phyloP scores from a whole-genome alignment of 2,797 vertebrate species.

The Halcyon smyrnensis region DNA sequence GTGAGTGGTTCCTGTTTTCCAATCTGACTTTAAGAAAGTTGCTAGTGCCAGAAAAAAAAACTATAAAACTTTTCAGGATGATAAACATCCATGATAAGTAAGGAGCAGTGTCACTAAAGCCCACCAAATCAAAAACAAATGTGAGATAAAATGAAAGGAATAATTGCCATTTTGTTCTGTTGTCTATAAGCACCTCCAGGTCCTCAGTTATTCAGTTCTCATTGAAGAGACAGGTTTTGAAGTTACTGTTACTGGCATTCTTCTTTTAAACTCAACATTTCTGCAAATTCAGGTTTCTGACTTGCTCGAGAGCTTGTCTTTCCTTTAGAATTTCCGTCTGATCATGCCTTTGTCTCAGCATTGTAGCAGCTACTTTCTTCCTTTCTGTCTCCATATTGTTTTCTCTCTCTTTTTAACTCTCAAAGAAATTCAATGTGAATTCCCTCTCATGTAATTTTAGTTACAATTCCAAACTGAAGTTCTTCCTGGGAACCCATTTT shows the following conservation, averaged over 20 bases:
- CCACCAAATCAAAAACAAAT: not conserved
- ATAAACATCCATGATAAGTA: not conserved
- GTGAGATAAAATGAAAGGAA: not conserved
- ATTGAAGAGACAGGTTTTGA: not conserved
- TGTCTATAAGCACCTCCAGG: not conserved
- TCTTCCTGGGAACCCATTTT: not conserved
- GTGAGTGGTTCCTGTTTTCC: not conserved
- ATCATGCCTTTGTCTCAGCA: not conserved
- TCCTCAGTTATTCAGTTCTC: not conserved
- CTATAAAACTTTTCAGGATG: not conserved
- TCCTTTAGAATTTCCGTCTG: not conserved
- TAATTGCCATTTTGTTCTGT: not conserved
- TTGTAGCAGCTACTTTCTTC: not conserved
- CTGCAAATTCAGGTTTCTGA: not conserved
- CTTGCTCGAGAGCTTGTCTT: not conserved
- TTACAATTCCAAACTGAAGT: slow-evolving; percentile 11
- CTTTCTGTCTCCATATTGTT: slow-evolving; percentile 1
- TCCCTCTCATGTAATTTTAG: slow-evolving; percentile 1
- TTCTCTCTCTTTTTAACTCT: not conserved
- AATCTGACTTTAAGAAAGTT: not conserved
- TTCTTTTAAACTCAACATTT: not conserved
- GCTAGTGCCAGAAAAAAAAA: not conserved
- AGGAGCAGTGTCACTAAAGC: not conserved
- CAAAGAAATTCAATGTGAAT: not conserved
- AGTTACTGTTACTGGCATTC: not conserved